Evolutionary conservation across 2,113 vertebrate species (phyloP), one percentile per base, ranked within the genome.

Genomic region (Colossoma macropomum): DNA sequence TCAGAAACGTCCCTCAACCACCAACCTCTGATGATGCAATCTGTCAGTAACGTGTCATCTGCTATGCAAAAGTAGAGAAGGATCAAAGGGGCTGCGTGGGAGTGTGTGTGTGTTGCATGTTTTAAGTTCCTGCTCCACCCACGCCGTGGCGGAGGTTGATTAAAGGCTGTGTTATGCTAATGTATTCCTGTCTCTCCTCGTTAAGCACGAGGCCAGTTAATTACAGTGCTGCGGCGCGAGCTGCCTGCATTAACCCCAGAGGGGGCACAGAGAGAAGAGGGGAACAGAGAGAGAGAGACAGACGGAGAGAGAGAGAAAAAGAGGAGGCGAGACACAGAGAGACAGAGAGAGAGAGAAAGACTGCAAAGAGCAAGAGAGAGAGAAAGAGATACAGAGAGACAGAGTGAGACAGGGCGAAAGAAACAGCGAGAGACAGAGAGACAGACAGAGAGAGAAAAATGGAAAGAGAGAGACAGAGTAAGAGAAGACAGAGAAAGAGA

Each of bases 81-180:
- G 81, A 83, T 77, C 62, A 69, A 76, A 83, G 63, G 15, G 9
- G n/a, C 38, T 62, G 59, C 25, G 60, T 65, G 75, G 15, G 28
- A 19, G 50, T 38, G 34, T 2, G 11, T 23, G 52, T 54, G 60
- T 34, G 15, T 52, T 30, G 52, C 74, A 71, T 56, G 27, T 15
- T 69, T 52, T 23, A 63, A 69, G 48, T 66, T 82, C 30, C 17
- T 25, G 27, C 23, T 52, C 52, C 66, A 25, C 66, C 16, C 27
- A 52, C 66, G 12, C 11, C 56, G 27, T 23, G 7, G 41, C 7
- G 25, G 68, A 74, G 68, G 77, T 81, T 80, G 59, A 89, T 88
- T 85, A 83, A 83, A 87, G 84, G 34, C 19, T 87, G 79, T 60
- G 70, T 84, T 88, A 91, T 89, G 89, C 82, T 89, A 89, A 92